A percentile compares a stretch with the other conserved stretches of the same genome.
These are phyloP conservation scores for Pseudanteris insignis DNA, from an alignment of 2,888 invertebrate genomes.

Conservation along the genomic window DNA sequence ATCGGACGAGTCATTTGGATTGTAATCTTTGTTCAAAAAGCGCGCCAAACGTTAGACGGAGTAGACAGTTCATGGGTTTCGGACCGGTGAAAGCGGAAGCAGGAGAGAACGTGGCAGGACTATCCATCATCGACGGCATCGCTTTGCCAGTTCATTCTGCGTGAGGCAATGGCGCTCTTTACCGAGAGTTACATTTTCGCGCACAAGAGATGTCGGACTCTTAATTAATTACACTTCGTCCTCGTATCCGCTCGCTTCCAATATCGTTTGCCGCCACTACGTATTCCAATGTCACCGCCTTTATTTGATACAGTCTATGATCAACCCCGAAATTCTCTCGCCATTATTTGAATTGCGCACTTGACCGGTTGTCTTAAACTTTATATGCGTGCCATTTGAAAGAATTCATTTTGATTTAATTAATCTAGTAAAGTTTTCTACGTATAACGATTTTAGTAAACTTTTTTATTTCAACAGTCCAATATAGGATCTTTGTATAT, in stretches of 20 bases:
- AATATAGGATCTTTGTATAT: too few relatives aligned
- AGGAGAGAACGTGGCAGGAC: constrained; percentile 34
- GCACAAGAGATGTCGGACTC: constrained; percentile 48
- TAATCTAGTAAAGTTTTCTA: too few relatives aligned
- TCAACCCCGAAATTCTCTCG: constrained; percentile 2
- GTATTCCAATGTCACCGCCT: constrained; percentile 36
- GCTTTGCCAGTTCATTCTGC: constrained; percentile 48
- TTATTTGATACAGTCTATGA: constrained; percentile 21
- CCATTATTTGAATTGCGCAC: constrained; percentile 10
- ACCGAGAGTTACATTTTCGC: constrained; percentile 50
- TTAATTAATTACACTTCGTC: constrained; percentile 55
- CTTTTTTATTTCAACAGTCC: too few relatives aligned
- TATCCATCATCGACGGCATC: constrained; percentile 53
- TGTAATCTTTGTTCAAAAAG: constrained; percentile 24
- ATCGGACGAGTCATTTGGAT: constrained; percentile 26
- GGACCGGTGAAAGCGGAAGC: constrained; percentile 28
- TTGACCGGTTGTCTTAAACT: too few relatives aligned
- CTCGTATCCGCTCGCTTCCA: constrained; percentile 36
- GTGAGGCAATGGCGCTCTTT: constrained; percentile 49
- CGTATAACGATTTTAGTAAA: too few relatives aligned
- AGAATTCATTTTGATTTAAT: too few relatives aligned
- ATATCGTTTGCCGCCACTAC: constrained; percentile 26
- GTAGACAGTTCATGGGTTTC: constrained; percentile 36
- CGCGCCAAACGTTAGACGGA: constrained; percentile 27
- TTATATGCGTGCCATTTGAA: too few relatives aligned